phyloP scores from a whole-genome alignment of 2,888 invertebrate genomes.

The Athalia cordata region DNA sequence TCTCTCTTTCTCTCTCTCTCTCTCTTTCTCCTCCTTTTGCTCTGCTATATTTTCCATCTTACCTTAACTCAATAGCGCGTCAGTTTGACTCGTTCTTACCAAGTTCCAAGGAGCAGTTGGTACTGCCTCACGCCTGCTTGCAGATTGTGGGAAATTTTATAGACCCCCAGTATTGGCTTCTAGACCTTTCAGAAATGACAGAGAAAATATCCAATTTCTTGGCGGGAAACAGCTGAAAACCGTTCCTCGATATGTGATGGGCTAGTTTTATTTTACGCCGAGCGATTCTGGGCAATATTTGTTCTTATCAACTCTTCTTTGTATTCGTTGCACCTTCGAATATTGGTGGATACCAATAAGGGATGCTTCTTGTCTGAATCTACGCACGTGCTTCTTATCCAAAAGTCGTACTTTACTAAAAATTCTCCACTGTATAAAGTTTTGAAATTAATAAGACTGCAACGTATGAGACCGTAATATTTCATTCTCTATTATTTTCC shows the following conservation, averaged over 20 bases:
- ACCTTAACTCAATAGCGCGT: no score
- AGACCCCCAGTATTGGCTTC: constrained; percentile 39
- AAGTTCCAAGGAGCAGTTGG: constrained; percentile 27
- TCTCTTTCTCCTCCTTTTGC: neutral
- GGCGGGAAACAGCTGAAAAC: constrained; percentile 39
- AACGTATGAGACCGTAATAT: no score
- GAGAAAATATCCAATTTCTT: constrained; percentile 39
- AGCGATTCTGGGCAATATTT: constrained; percentile 27
- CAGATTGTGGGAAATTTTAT: constrained; percentile 42
- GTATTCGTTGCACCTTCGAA: constrained; percentile 36
- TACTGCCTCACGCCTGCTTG: constrained; percentile 20
- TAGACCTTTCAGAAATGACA: constrained; percentile 36
- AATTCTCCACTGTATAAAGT: no score
- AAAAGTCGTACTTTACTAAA: no score
- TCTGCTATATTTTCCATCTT: no score
- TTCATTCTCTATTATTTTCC: no score
- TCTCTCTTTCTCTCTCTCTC: neutral
- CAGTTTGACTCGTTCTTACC: neutral
- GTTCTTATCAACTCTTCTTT: constrained; percentile 26
- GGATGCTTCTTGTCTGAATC: constrained; percentile 12
- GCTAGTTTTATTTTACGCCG: constrained; percentile 42
- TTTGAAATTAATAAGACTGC: no score
- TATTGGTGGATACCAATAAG: constrained; percentile 6
- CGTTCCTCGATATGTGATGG: constrained; percentile 34
- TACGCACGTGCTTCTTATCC: neutral